Percentiles rank a stretch among this genome's conserved stretches.
Conservation (phyloP, 2,888 invertebrate species). For the Thecocarcelia acutangulata region DNA sequence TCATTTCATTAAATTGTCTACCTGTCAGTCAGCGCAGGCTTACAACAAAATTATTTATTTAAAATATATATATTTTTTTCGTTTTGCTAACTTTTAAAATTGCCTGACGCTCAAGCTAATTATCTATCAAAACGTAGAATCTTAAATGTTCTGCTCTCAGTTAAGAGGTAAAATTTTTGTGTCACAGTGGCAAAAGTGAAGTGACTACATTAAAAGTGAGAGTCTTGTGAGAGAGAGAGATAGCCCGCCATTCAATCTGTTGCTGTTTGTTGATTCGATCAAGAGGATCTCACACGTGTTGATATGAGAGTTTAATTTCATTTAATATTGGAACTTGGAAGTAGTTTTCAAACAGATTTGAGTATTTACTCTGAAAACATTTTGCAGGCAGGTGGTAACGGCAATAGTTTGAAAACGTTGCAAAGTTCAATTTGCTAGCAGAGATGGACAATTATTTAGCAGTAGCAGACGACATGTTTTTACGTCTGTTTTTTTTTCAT, state of each 20-base stretch:
- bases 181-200: conserved; percentile 10
- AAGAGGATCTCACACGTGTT: not conserved
- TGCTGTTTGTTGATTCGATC: too few species aligned
- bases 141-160: not conserved
- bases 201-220: conserved; percentile 6
- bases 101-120: too few species aligned
- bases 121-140: too few species aligned
- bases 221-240: conserved; percentile 24
- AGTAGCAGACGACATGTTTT: not conserved
- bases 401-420: conserved; percentile 14
- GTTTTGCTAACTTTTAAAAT: too few species aligned
- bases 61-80: too few species aligned
- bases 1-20: conserved; percentile 46
- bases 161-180: conserved; percentile 5
- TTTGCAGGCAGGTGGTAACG: not conserved
- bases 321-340: conserved; percentile 3
- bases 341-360: conserved; percentile 1
- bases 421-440: conserved; percentile 1
- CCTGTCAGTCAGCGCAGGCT: conserved; percentile 2
- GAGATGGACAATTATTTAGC: conserved; percentile 2
- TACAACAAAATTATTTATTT: not conserved
- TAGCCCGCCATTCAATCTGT: not conserved
- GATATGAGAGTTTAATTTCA: conserved; percentile 21
- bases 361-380: conserved; percentile 2
- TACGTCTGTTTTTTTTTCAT: too few species aligned